Conservation (phyloP, 2,113 vertebrate genomes). For the Syngnathus floridae region DNA sequence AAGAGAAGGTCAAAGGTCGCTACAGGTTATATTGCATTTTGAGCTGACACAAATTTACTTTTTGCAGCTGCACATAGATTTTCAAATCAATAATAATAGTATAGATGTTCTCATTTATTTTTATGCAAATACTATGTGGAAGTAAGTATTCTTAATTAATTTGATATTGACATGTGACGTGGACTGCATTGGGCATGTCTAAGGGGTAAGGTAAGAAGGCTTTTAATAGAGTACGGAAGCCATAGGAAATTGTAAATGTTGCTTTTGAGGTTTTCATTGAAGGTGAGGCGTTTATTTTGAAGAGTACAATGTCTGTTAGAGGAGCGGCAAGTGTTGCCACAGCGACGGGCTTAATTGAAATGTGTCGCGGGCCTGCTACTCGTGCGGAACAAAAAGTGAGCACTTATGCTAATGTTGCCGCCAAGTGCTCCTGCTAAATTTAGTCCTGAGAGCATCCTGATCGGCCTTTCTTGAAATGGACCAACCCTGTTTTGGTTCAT, state of each 20-base stretch:
- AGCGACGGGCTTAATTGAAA: slow-evolving; percentile 51
- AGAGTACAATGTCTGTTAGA: background rate
- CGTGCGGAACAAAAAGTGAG: slow-evolving; percentile 32
- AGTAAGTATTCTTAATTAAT: no score
- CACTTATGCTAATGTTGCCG: slow-evolving; percentile 52
- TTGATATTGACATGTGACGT: no score
- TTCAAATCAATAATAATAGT: no score
- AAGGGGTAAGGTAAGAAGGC: no score
- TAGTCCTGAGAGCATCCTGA: slow-evolving; percentile 33
- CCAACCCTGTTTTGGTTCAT: background rate
- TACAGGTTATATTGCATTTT: no score
- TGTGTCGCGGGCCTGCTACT: slow-evolving; percentile 18
- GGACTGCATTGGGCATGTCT: no score
- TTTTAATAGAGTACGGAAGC: no score
- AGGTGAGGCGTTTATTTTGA: background rate
- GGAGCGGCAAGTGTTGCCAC: slow-evolving; percentile 29
- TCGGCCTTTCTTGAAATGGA: slow-evolving; percentile 34
- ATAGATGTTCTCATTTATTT: no score
- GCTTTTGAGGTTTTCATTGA: background rate
- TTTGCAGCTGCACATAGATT: no score
- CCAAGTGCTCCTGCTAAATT: slow-evolving; percentile 26
- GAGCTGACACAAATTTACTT: no score
- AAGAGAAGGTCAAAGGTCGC: no score
- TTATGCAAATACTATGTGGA: no score
- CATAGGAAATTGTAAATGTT: background rate